A percentile compares a stretch with the other conserved stretches of the same genome.
Evolutionary conservation across 2,113 vertebrate genomes (phyloP).

Genomic region (Corythaixoides concolor): DNA sequence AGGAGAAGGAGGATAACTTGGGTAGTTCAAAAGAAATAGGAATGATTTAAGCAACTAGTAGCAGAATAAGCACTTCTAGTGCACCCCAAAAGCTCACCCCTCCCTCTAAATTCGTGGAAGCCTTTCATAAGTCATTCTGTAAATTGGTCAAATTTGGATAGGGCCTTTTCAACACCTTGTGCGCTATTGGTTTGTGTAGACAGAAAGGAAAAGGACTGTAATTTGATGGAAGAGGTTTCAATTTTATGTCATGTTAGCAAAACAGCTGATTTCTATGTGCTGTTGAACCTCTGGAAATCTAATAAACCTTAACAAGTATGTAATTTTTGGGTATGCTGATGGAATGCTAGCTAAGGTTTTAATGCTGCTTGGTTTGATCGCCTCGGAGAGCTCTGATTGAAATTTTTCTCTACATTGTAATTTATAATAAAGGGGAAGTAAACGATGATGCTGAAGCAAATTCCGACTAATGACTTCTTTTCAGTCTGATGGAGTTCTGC

Average conservation of each 20-base stretch:
- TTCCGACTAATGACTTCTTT: neutral
- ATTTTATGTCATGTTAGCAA: neutral
- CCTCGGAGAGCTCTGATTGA: neutral
- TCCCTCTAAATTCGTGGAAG: neutral
- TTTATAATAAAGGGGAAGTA: neutral
- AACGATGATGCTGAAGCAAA: neutral
- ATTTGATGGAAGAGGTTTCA: neutral
- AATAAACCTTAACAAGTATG: neutral
- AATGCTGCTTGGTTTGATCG: neutral
- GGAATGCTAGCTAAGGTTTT: neutral
- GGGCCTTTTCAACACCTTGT: neutral
- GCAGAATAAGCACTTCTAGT: neutral
- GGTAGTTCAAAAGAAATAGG: neutral
- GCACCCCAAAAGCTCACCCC: neutral
- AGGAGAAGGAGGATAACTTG: neutral
- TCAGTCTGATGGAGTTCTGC: neutral
- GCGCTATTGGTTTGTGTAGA: neutral
- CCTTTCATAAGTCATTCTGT: neutral
- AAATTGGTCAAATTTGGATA: neutral
- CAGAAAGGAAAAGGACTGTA: neutral
- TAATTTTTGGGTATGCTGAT: neutral
- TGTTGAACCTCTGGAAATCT: neutral
- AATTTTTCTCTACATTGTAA: neutral
- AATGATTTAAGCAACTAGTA: neutral
- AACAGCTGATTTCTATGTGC: neutral